These are phyloP conservation scores for Nesoenas mayeri DNA, from an alignment of 2,113 vertebrate genomes.

Conservation along the genomic window DNA sequence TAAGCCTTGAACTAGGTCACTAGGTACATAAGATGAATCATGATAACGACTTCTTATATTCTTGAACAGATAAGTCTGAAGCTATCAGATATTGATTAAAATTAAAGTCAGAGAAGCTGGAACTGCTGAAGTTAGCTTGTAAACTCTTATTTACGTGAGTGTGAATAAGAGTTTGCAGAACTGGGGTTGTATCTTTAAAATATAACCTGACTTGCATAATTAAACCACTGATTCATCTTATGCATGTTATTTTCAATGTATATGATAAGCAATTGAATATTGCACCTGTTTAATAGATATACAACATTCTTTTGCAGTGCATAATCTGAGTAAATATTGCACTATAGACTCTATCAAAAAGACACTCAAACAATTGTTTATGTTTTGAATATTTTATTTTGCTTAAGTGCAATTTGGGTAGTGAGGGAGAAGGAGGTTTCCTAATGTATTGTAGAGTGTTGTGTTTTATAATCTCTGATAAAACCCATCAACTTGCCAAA, in stretches of 20 bases:
- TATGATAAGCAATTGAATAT: neutral
- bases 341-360: neutral
- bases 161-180: neutral
- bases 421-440: neutral
- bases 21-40: neutral
- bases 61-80: neutral
- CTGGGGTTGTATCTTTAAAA: neutral
- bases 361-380: neutral
- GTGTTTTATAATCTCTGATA: neutral
- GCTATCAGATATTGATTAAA: neutral
- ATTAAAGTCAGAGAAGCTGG: neutral
- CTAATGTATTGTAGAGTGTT: neutral
- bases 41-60: neutral
- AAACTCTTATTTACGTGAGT: neutral
- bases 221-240: neutral
- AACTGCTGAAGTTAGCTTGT: neutral
- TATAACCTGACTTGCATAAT: neutral
- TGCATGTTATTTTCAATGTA: neutral
- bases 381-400: neutral
- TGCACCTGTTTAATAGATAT: neutral
- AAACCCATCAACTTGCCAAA: neutral
- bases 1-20: neutral
- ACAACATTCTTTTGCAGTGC: neutral
- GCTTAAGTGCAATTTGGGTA: neutral
- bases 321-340: neutral